phyloP scores from a whole-genome alignment of 2,113 vertebrate genomes.

The Steatornis caripensis region DNA sequence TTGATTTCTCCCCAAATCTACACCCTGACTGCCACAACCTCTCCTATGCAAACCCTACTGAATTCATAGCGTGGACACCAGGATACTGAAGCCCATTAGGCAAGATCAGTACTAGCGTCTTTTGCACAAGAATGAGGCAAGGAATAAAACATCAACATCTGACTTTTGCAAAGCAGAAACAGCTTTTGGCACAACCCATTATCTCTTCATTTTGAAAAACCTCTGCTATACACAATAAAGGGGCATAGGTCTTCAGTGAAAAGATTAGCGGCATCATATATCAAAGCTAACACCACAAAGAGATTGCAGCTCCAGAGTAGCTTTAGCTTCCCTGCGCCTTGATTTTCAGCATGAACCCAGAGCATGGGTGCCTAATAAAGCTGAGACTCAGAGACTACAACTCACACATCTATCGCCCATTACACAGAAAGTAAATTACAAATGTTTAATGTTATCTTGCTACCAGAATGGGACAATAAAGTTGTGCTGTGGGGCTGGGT shows the following conservation, averaged over 20 bases:
- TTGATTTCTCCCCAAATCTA: background rate
- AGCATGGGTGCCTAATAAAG: background rate
- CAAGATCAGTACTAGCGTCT: background rate
- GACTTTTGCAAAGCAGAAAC: background rate
- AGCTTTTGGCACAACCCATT: background rate
- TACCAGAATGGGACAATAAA: background rate
- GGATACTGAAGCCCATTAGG: background rate
- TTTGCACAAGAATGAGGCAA: background rate
- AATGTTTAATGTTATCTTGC: background rate
- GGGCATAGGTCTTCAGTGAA: background rate
- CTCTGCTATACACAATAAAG: background rate
- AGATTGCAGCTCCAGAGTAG: background rate
- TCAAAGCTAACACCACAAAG: background rate
- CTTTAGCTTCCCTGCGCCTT: background rate
- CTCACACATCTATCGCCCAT: background rate
- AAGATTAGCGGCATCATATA: background rate
- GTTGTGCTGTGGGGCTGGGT: background rate
- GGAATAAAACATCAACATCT: background rate
- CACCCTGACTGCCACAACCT: accelerated
- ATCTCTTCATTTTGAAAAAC: background rate
- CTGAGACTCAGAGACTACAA: background rate
- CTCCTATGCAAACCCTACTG: background rate
- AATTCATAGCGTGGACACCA: background rate
- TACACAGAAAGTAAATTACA: background rate
- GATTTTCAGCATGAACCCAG: background rate